Evolutionary conservation across 2,797 vertebrate genomes (phyloP).

Genomic region (Orestias chungarensis): DNA sequence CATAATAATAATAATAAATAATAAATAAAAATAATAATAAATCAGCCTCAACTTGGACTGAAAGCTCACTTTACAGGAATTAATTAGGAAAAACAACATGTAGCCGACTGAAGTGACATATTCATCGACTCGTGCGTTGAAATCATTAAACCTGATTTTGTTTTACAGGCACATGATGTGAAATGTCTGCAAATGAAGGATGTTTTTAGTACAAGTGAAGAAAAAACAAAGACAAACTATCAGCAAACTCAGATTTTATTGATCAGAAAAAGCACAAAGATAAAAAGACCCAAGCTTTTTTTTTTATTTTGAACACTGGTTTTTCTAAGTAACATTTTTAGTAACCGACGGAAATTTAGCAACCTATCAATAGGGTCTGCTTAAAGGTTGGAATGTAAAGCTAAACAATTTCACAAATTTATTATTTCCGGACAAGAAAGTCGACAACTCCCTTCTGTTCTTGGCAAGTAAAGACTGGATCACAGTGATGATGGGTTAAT

Average conservation of each 20-base stretch:
- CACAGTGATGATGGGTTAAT: not conserved
- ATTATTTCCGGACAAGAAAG: not conserved
- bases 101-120: no score
- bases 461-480: not conserved
- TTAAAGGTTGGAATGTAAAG: slow-evolving; percentile 37
- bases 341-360: slow-evolving; percentile 62
- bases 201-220: not conserved
- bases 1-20: no score
- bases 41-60: not conserved
- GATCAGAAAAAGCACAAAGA: slow-evolving; percentile 48
- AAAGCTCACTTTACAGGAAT: not conserved
- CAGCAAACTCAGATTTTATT: slow-evolving; percentile 66
- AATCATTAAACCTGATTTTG: not conserved
- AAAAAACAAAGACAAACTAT: not conserved
- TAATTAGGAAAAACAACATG: not conserved
- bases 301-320: slow-evolving; percentile 26
- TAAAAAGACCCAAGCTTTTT: slow-evolving; percentile 43
- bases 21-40: not conserved
- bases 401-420: slow-evolving; percentile 4
- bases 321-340: slow-evolving; percentile 34
- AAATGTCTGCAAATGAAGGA: not conserved
- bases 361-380: slow-evolving; percentile 9
- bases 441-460: not conserved
- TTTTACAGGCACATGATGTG: not conserved
- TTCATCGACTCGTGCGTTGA: not conserved